These are phyloP conservation scores for Paramormyrops hopkinsi DNA, from an alignment of 2,797 vertebrate species.

Conservation along the genomic window DNA sequence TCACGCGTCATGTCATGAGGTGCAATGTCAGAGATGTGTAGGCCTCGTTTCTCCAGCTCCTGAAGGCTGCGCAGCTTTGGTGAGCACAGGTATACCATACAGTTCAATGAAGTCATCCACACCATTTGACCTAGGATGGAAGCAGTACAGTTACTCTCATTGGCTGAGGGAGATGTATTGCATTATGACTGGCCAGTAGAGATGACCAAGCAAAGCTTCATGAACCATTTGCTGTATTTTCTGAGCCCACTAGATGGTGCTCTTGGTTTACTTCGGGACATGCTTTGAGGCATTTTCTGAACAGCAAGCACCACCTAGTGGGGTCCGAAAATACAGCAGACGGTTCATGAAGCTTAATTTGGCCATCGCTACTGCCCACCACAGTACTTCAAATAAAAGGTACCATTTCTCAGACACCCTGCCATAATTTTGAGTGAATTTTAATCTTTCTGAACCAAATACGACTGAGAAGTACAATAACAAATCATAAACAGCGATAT, in stretches of 20 bases:
- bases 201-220: not conserved
- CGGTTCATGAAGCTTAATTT: not conserved
- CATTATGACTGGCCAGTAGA: not conserved
- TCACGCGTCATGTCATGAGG: constrained; percentile 62
- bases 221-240: not conserved
- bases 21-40: constrained; percentile 64
- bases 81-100: constrained; percentile 63
- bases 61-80: constrained; percentile 63
- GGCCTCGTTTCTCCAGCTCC: constrained; percentile 59
- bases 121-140: constrained; percentile 60
- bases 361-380: not conserved
- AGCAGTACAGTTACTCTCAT: not conserved
- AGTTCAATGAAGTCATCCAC: constrained; percentile 61
- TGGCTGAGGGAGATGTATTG: not conserved
- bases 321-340: not conserved
- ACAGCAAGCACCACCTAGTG: not conserved
- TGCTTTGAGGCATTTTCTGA: not conserved
- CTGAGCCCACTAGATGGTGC: not conserved
- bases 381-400: not conserved
- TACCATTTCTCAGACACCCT: not conserved
- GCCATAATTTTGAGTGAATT: not conserved
- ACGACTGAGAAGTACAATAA: not conserved
- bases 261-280: not conserved
- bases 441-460: not conserved
- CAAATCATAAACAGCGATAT: not conserved